Percentiles rank a stretch among this genome's conserved stretches.
Conservation (phyloP, 2,113 vertebrate genomes). For the Carlito syrichta region DNA sequence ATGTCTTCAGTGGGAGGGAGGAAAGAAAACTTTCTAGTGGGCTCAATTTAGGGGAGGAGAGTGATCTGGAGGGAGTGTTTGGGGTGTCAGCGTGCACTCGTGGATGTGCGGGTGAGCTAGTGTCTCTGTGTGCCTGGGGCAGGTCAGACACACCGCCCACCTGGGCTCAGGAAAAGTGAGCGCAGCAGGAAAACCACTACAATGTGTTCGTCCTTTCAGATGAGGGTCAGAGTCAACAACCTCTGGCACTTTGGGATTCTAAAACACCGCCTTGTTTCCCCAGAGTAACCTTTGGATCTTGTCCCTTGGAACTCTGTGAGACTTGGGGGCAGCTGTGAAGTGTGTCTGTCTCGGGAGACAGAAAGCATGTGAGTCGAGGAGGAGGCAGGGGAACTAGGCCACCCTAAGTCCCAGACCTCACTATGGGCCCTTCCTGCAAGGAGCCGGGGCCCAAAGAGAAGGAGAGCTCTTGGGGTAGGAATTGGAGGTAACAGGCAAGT, state of each 20-base stretch:
- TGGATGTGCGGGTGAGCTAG: no score
- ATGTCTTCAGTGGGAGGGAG: slow-evolving; percentile 49
- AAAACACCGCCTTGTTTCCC: neutral
- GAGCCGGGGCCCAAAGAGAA: neutral
- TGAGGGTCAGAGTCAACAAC: rapidly evolving
- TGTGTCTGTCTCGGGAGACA: neutral
- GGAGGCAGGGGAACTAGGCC: rapidly evolving
- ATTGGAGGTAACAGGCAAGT: neutral
- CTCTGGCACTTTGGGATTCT: neutral
- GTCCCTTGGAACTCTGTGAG: neutral
- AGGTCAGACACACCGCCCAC: rapidly evolving
- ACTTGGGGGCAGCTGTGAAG: neutral
- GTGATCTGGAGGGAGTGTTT: neutral
- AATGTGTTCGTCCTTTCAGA: neutral
- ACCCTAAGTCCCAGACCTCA: neutral
- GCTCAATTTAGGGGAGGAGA: neutral
- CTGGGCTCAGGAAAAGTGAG: neutral
- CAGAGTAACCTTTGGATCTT: neutral
- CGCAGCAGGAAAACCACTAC: no score
- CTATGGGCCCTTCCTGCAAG: rapidly evolving
- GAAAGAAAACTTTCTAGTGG: slow-evolving; percentile 56
- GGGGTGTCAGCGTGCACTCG: rapidly evolving
- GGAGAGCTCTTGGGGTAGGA: neutral
- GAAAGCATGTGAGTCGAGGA: rapidly evolving
- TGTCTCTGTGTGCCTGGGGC: no score